Evolutionary conservation across 2,113 vertebrate species (phyloP).

Genomic region (Hippolais icterina): DNA sequence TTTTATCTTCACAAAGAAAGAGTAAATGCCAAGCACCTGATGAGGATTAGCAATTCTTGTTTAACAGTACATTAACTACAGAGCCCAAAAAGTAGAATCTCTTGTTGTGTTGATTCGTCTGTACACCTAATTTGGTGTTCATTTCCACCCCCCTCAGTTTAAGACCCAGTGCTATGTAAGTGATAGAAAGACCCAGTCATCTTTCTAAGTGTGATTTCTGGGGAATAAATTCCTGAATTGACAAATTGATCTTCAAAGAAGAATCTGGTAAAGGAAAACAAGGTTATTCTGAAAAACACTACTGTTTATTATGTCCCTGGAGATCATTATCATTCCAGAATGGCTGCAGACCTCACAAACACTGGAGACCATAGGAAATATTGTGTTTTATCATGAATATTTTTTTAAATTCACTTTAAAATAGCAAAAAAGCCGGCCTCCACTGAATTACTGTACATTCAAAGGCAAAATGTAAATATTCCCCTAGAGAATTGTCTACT

Average conservation of each 20-base stretch:
- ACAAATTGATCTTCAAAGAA: not conserved
- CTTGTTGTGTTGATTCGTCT: not conserved
- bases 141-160: not conserved
- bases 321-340: not conserved
- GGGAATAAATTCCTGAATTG: not conserved
- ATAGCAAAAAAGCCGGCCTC: not conserved
- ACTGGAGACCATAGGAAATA: not conserved
- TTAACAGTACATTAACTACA: not conserved
- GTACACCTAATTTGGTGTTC: not conserved
- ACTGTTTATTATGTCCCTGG: not conserved
- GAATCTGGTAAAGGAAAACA: not conserved
- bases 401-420: not conserved
- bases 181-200: not conserved
- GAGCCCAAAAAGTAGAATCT: not conserved
- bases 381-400: not conserved
- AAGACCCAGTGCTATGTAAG: not conserved
- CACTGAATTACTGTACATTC: not conserved
- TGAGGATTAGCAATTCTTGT: not conserved
- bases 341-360: not conserved
- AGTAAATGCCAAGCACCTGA: not conserved
- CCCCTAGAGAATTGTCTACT: constrained; percentile 10
- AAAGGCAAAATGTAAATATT: constrained; percentile 1
- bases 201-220: not conserved
- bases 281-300: not conserved
- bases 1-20: not conserved